These are phyloP conservation scores for Apoderus coryli DNA, from an alignment of 2,888 invertebrate genomes.

Conservation along the genomic window DNA sequence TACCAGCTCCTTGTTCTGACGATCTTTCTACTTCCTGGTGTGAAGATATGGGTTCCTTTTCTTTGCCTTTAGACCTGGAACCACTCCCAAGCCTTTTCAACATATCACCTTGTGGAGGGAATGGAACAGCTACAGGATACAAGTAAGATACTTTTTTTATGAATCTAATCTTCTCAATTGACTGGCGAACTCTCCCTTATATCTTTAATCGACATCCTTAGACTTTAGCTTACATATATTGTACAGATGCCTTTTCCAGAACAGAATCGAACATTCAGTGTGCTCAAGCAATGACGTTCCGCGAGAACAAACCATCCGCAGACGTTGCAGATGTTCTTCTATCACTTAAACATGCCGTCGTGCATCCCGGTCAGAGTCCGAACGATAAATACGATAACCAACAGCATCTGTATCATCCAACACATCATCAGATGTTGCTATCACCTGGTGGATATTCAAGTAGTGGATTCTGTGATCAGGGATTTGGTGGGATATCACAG, in stretches of 20 bases:
- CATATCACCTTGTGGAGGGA: slow-evolving; percentile 69
- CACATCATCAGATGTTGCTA: slow-evolving; percentile 46
- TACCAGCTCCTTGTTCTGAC: slow-evolving; percentile 22
- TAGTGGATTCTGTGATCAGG: slow-evolving; percentile 24
- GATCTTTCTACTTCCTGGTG: slow-evolving; percentile 31
- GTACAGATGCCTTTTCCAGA: slow-evolving; percentile 17
- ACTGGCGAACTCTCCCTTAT: no score
- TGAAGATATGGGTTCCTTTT: slow-evolving; percentile 77
- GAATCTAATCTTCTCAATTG: no score
- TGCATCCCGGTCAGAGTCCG: slow-evolving; percentile 52
- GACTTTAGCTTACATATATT: no score
- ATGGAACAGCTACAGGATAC: slow-evolving; percentile 36
- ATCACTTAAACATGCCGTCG: slow-evolving; percentile 76
- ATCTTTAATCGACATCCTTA: no score
- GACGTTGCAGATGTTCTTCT: slow-evolving; percentile 82
- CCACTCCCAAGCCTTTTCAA: slow-evolving; percentile 76
- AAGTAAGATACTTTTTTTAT: slow-evolving; percentile 54
- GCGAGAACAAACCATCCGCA: slow-evolving; percentile 22
- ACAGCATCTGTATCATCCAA: slow-evolving; percentile 18
- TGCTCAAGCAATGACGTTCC: slow-evolving; percentile 20
- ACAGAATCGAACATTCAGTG: slow-evolving; percentile 21
- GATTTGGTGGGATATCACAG: slow-evolving; percentile 20
- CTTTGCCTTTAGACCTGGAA: slow-evolving; percentile 74
- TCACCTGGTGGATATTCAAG: slow-evolving; percentile 35
- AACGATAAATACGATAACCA: slow-evolving; percentile 21